Evolutionary conservation across 1,140 invertebrate species (phyloP).

Genomic region (Panonychus citri): DNA sequence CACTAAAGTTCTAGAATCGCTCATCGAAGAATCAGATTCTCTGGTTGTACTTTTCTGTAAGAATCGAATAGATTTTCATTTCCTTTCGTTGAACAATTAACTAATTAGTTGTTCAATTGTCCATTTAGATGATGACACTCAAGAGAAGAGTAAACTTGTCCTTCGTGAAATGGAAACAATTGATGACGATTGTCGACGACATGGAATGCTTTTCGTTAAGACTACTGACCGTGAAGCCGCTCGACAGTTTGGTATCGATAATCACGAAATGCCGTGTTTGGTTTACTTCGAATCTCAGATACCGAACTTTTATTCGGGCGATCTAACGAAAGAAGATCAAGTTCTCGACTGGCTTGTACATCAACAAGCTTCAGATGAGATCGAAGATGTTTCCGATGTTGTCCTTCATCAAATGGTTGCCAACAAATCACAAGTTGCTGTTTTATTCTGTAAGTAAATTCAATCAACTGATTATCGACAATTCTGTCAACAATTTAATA

Average conservation of each 20-base stretch:
- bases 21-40: constrained; percentile 70
- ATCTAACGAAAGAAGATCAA: constrained; percentile 19
- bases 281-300: constrained; percentile 76
- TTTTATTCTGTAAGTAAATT: constrained; percentile 60
- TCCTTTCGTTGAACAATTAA: not conserved
- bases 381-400: constrained; percentile 78
- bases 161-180: constrained; percentile 77
- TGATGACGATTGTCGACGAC: constrained; percentile 70
- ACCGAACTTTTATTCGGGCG: constrained; percentile 48
- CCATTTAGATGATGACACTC: constrained; percentile 15
- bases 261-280: constrained; percentile 61
- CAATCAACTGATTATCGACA: not conserved
- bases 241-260: constrained; percentile 51
- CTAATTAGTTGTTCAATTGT: not conserved
- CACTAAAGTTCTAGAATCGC: constrained; percentile 33
- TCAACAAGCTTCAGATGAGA: constrained; percentile 54
- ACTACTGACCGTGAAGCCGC: constrained; percentile 45
- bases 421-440: constrained; percentile 32
- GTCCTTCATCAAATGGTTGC: constrained; percentile 26
- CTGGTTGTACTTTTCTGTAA: constrained; percentile 19
- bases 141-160: constrained; percentile 58
- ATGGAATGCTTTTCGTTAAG: constrained; percentile 29
- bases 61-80: constrained; percentile 1
- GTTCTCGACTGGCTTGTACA: constrained; percentile 20
- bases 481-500: not conserved